Evolutionary conservation across 2,113 vertebrate genomes (phyloP), one percentile per base, ranked within the genome.

Genomic region (Spea multiplicata): DNA sequence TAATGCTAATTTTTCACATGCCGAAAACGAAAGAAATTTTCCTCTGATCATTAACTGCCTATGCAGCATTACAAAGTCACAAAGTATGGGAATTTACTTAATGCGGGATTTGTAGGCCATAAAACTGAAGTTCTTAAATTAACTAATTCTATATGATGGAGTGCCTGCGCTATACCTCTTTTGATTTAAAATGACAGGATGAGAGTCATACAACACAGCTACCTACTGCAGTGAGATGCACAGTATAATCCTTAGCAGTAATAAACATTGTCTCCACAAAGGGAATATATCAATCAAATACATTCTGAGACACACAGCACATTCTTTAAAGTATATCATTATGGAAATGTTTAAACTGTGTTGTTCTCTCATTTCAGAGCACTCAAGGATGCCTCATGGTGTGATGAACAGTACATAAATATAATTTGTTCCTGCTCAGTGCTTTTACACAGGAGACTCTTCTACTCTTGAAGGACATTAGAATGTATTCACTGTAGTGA

Each of bases 371-470:
- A 80, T 80, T 73, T 73, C 67, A 73, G 73, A 80, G 77, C 77
- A 80, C 77, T 80, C 77, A 80, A 80, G 71, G 77, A 73, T 80
- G 77, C 77, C 77, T 80, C 77, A 80, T 80, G 77, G 77, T 80
- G 77, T 80, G 77, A 80, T 80, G 77, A 80, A 73, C 77, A 80
- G 77, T 80, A 68, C 77, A 80, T 80, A 80, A 80, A 80, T 80
- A 80, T 80, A 80, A 80, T 80, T 80, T 80, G 77, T 80, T 80
- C 77, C 77, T 61, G 62, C 77, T 80, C 77, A 73, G 16, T 80
- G 70, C 77, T 80, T 80, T 80, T 80, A 73, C 77, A 80, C 71
- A 57, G 71, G 77, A 62, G 77, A 80, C 62, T 67, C 71, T 72
- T 72, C 71, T 52, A 64, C 64, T 59, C 64, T 80, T 67, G 71